A percentile compares a stretch with the other conserved stretches of the same genome.
Conservation (phyloP, 2,797 vertebrate species). For the Smutsia temminckii region DNA sequence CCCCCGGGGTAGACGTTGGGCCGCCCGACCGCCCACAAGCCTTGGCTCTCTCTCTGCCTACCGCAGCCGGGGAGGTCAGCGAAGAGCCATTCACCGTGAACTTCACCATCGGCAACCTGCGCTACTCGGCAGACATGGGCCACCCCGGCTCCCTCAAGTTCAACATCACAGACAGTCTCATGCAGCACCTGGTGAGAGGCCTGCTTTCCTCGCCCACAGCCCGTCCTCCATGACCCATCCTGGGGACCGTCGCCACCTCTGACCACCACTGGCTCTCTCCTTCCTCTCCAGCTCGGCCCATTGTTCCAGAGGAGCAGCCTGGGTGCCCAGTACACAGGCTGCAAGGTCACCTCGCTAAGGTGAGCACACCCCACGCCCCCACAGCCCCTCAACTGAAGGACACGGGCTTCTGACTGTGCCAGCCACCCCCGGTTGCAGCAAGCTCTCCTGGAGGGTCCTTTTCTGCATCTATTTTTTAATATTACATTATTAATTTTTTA, state of each 20-base stretch:
- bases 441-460: background rate
- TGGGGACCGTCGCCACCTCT: accelerated
- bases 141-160: constrained; percentile 78
- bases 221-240: background rate
- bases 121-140: constrained; percentile 77
- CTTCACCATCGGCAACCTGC: constrained; percentile 84
- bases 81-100: constrained; percentile 80
- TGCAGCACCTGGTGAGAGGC: constrained; percentile 81
- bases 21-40: background rate
- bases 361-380: constrained; percentile 30
- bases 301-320: constrained; percentile 78
- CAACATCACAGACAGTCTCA: constrained; percentile 74
- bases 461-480: background rate
- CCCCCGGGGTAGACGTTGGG: too few species aligned
- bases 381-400: accelerated
- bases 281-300: constrained; percentile 67
- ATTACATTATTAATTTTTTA: background rate
- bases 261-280: background rate
- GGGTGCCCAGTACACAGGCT: constrained; percentile 74
- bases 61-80: background rate
- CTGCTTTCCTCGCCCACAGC: accelerated
- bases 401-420: background rate
- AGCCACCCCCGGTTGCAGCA: background rate
- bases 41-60: background rate
- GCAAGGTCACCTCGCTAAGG: constrained; percentile 77